phyloP scores from a whole-genome alignment of 2,888 invertebrate species.

The Gryllus longicercus region DNA sequence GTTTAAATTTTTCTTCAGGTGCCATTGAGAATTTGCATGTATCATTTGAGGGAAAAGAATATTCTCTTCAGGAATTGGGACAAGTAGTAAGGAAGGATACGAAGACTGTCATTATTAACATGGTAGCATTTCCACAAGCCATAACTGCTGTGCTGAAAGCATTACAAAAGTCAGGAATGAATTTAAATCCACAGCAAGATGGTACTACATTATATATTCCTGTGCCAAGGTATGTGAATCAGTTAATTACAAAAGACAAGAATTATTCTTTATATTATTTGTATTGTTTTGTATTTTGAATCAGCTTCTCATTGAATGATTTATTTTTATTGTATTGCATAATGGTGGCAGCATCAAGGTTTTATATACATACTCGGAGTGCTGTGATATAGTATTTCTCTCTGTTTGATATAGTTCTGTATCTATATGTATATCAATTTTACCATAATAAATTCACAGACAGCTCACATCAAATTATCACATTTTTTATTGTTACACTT shows the following conservation, averaged over 20 bases:
- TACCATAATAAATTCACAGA: too few relatives aligned
- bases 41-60: slow-evolving; percentile 72
- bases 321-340: not conserved
- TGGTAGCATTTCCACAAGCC: slow-evolving; percentile 80
- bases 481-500: too few relatives aligned
- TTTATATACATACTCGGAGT: too few relatives aligned
- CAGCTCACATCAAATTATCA: too few relatives aligned
- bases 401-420: too few relatives aligned
- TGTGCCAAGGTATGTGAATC: slow-evolving; percentile 69
- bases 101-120: slow-evolving; percentile 79
- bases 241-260: not conserved
- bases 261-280: not conserved
- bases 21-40: slow-evolving; percentile 75
- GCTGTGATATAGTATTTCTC: too few relatives aligned
- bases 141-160: slow-evolving; percentile 74
- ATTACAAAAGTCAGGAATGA: slow-evolving; percentile 77
- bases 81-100: slow-evolving; percentile 85
- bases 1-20: slow-evolving; percentile 48
- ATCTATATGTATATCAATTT: too few relatives aligned
- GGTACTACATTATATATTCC: slow-evolving; percentile 85
- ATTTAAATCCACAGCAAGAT: slow-evolving; percentile 91
- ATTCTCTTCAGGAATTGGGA: slow-evolving; percentile 81
- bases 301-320: not conserved
- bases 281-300: not conserved
- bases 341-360: not conserved